Evolutionary conservation across 2,888 invertebrate genomes (phyloP).

Genomic region (Hartigia nigra): DNA sequence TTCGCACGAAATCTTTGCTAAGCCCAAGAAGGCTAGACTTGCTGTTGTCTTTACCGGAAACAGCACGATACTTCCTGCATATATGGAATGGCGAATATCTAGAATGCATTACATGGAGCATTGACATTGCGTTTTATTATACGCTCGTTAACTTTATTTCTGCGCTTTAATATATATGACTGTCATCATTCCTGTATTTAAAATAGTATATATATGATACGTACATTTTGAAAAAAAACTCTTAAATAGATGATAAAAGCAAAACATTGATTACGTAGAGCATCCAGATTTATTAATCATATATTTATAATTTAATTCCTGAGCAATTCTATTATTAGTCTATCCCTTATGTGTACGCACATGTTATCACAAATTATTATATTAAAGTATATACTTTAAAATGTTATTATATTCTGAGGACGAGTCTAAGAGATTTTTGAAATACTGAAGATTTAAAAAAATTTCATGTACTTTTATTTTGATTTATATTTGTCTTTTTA

Average conservation of each 20-base stretch:
- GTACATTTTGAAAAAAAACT: neutral
- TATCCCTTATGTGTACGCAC: neutral
- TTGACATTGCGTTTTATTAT: neutral
- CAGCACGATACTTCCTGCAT: conserved; percentile 22
- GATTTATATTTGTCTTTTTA: no score
- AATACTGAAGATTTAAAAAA: no score
- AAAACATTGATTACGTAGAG: neutral
- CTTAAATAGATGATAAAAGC: neutral
- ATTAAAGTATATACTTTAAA: no score
- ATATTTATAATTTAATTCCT: neutral
- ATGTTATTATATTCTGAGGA: no score
- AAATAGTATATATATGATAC: no score
- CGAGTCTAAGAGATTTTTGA: no score
- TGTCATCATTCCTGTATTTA: no score
- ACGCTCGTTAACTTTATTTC: neutral
- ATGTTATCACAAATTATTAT: no score
- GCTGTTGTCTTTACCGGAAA: conserved; percentile 22
- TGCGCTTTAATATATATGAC: neutral
- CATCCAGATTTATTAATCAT: neutral
- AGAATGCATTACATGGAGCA: neutral
- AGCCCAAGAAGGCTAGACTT: conserved; percentile 26
- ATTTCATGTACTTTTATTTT: no score
- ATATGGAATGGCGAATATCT: neutral
- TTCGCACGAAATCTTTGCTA: conserved; percentile 44
- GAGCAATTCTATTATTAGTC: neutral